Evolutionary conservation across 2,888 invertebrate species (phyloP), one percentile per base, ranked within the genome.

Genomic region (Leptopterna dolabrata): DNA sequence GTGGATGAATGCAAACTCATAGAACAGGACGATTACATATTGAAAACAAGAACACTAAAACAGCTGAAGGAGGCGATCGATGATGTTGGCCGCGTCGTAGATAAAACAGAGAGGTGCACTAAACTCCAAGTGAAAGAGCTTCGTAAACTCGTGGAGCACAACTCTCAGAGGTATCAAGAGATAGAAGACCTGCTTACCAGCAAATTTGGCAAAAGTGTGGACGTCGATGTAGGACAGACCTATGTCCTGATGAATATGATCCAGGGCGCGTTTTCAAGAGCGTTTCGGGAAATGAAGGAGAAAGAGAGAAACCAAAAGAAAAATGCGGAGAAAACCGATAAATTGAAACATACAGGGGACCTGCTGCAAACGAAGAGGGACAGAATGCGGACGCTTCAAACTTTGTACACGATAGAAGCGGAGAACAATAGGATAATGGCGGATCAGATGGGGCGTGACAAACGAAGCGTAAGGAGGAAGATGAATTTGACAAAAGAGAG

Each of bases 391-490:
- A 76, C 76, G 14, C n/a, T 85, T 11, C 85, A 85, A 45, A 85
- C 76, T 3, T 29, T 85, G 76, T 85, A 85, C 85, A 85, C 85
- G 11, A 85, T 85, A 16, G 51, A 85, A 29, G 85, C 76, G 0
- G 85, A 85, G 24, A 73, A 85, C 29, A 85, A 85, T 19, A 47
- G 76, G 3, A 76, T 85, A 19, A 45, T 30, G 47, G 47, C 73
- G 51, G 73, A 85, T 14, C 27, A 30, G 51, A 14, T 85, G 73
- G 27, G 0, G n/a, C 63, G 19, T 0, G 41, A 41, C 6, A 70
- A 41, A n/a, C 13, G 27, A 36, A 47, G 13, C 36, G 16, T 13
- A 11, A 7, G n/a, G 0, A 13, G 6, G 13, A 83, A 70, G 27
- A 41, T 43, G 16, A 41, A 83, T 47, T 41, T 83, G 24, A 9